Percentiles rank a stretch among this genome's conserved stretches.
These are phyloP conservation scores for Encarsia formosa DNA, from an alignment of 2,888 invertebrate genomes.

Conservation along the genomic window DNA sequence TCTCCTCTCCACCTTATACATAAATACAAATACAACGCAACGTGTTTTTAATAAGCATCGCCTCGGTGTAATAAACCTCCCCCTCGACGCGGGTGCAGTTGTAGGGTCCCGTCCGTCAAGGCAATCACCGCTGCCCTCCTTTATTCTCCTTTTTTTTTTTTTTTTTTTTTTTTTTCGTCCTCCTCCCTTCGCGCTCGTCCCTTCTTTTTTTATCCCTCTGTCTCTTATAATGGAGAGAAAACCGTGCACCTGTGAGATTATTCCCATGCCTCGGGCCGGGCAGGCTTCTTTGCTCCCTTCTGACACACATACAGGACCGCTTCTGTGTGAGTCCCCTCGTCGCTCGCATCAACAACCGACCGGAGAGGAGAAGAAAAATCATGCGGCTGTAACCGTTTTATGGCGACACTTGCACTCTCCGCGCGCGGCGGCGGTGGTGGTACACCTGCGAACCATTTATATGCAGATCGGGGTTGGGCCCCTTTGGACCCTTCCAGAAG, in stretches of 20 bases:
- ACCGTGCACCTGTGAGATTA: constrained; percentile 50
- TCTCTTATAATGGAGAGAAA: constrained; percentile 44
- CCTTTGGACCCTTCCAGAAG: neutral
- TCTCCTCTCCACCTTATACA: neutral
- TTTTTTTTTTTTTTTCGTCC: constrained; percentile 5
- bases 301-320: too few species aligned
- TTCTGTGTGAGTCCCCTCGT: neutral
- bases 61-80: too few species aligned
- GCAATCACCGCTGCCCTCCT: neutral
- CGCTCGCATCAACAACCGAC: constrained; percentile 10
- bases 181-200: neutral
- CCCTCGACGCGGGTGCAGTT: too few species aligned
- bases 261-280: constrained; percentile 39
- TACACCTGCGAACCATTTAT: constrained; percentile 47
- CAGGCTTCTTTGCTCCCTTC: too few species aligned
- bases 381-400: constrained; percentile 19
- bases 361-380: constrained; percentile 35
- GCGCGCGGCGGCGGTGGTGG: constrained; percentile 38
- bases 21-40: too few species aligned
- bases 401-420: constrained; percentile 46
- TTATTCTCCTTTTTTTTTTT: too few species aligned
- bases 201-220: constrained; percentile 1
- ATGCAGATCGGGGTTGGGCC: constrained; percentile 21
- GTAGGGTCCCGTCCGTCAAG: neutral
- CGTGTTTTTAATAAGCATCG: too few species aligned